phyloP scores from a whole-genome alignment of 2,113 vertebrate species.

The Triplophysa siluroides region DNA sequence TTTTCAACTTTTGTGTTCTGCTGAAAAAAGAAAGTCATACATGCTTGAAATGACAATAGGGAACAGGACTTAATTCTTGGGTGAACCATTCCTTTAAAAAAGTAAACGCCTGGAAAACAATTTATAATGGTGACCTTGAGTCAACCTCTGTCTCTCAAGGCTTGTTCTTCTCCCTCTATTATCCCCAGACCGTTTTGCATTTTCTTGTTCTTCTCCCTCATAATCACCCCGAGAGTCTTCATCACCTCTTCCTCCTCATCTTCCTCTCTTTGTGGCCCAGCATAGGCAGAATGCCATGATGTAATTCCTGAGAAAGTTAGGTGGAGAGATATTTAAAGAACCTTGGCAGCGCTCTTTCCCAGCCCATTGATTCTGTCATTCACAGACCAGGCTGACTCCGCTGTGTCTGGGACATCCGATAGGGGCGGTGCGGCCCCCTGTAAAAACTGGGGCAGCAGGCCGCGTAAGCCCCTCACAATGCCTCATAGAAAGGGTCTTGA shows the following conservation, averaged over 20 bases:
- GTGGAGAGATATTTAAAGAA: conserved; percentile 73
- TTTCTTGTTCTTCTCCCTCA: conserved; percentile 31
- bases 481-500: conserved; percentile 75
- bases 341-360: conserved; percentile 69
- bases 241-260: conserved; percentile 4
- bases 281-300: conserved; percentile 66
- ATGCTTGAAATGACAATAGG: too few species aligned
- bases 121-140: conserved; percentile 68
- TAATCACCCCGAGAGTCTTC: conserved; percentile 51
- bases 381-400: conserved; percentile 73
- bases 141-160: conserved; percentile 58
- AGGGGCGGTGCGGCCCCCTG: conserved; percentile 68
- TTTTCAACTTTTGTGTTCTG: too few species aligned
- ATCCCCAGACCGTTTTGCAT: too few species aligned
- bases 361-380: conserved; percentile 77
- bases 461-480: conserved; percentile 76
- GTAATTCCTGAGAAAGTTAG: conserved; percentile 76
- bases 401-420: conserved; percentile 80
- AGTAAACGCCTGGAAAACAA: conserved; percentile 59
- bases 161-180: conserved; percentile 31
- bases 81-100: too few species aligned
- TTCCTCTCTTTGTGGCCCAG: conserved; percentile 39
- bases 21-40: too few species aligned
- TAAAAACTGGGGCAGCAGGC: conserved; percentile 71
- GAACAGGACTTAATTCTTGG: too few species aligned